Evolutionary conservation across 2,113 vertebrate species (phyloP), one percentile per base, ranked within the genome.

Genomic region (Glareola pratincola): DNA sequence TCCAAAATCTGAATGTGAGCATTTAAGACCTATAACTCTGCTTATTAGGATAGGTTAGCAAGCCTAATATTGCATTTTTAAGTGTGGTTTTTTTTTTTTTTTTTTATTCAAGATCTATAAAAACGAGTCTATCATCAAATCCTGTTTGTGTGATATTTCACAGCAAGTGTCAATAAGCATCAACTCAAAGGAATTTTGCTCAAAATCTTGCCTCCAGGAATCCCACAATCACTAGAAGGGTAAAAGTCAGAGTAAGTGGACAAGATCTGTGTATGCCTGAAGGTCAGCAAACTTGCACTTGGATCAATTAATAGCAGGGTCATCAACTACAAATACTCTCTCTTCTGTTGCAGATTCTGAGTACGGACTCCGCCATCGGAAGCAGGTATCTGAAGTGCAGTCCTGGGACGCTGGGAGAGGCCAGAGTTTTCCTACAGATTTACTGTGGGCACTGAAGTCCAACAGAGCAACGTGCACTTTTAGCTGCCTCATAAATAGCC

Each of bases 141-240:
- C 7, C 24, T 36, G 32, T 59, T 86, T 77, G 41, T 80, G 64
- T 87, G 84, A 62, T 80, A 81, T 95, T 91, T 89, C 77, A 77
- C 51, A 57, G 54, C 15, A 83, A 88, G 71, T 19, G 24, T 94
- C 91, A 89, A 92, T 95, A 94, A 93, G 78, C 43, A 82, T 39
- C 50, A 93, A 34, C 69, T 81, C 32, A 74, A 27, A 67, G 37
- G 47, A 89, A 59, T 63, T 78, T 53, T 57, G 13, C 45, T 85
- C 60, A 63, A 87, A 89, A 77, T 50, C 50, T 87, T 81, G 80
- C 91, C 86, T 89, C 50, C 47, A 81, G 86, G 26, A 95, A 78
- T 71, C 54, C 59, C 47, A 73, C 21, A 74, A 56, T 64, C 45
- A 48, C 53, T 30, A 30, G 27, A 14, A 56, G 32, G 16, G 68